phyloP scores from a whole-genome alignment of 35 echinoderm and acorn worm genomes.

The Heliocidaris tuberculata region DNA sequence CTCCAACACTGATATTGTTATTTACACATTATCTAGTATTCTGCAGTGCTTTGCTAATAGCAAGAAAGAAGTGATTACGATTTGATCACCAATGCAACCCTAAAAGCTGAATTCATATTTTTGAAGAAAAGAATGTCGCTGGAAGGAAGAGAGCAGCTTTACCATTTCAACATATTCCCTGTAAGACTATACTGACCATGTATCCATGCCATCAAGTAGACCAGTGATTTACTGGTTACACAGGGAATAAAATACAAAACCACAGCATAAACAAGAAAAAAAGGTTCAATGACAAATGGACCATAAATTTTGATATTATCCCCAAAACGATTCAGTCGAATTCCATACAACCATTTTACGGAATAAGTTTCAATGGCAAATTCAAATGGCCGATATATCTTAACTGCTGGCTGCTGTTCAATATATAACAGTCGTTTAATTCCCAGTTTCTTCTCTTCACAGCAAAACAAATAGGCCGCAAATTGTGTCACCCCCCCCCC shows the following conservation, averaged over 20 bases:
- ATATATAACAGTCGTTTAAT: not conserved
- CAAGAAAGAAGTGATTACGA: no score
- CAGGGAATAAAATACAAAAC: not conserved
- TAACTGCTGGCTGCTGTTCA: not conserved
- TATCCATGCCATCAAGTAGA: not conserved
- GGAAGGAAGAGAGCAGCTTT: not conserved
- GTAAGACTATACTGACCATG: not conserved
- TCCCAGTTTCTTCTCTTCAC: not conserved
- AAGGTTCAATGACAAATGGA: not conserved
- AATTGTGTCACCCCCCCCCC: not conserved
- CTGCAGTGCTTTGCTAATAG: no score
- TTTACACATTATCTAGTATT: no score
- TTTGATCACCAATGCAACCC: no score
- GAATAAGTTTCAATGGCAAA: not conserved
- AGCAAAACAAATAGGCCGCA: not conserved
- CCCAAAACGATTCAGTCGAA: not conserved
- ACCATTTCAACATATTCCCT: no score
- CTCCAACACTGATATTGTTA: no score
- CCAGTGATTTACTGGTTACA: not conserved
- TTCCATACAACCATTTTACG: not conserved
- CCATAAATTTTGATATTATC: not conserved
- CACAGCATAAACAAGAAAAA: not conserved
- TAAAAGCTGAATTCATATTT: no score
- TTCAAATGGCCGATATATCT: not conserved
- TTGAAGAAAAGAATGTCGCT: not conserved